Percentiles rank a stretch among this genome's conserved stretches.
phyloP scores from a whole-genome alignment of 2,113 vertebrate genomes.

The Rallus limicola region DNA sequence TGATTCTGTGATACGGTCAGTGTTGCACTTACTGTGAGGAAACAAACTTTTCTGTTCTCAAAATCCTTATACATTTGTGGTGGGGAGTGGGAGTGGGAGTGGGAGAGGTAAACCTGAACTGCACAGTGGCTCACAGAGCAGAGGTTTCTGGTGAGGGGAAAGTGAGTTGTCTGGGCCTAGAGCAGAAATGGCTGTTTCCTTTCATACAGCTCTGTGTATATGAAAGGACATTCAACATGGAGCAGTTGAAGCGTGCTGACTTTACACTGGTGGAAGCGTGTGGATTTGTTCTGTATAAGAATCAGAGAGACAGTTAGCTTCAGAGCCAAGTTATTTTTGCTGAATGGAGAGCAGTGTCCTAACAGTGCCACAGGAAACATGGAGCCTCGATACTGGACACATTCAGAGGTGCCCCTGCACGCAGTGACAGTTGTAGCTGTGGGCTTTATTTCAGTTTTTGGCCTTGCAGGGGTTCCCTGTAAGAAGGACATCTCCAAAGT shows the following conservation, averaged over 20 bases:
- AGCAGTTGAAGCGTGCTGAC: neutral
- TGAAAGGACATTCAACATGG: neutral
- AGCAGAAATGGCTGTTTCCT: neutral
- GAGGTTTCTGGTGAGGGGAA: neutral
- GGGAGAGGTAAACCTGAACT: neutral
- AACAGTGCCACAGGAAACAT: neutral
- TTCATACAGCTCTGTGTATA: neutral
- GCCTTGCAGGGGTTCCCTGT: neutral
- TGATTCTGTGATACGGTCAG: neutral
- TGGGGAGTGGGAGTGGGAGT: too few relatives aligned
- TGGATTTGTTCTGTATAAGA: neutral
- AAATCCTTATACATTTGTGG: neutral
- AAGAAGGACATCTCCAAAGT: neutral
- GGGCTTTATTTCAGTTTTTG: neutral
- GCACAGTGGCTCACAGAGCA: neutral
- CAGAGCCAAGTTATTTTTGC: neutral
- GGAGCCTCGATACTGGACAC: neutral
- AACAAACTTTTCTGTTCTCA: neutral
- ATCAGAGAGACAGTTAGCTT: neutral
- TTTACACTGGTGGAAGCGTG: accelerated
- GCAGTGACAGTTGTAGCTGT: neutral
- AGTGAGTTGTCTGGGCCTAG: accelerated
- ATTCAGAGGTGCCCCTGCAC: neutral
- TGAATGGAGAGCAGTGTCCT: neutral
- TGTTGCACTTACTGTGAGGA: neutral